Conservation (phyloP, 2,797 vertebrate genomes). For the Coreius guichenoti region DNA sequence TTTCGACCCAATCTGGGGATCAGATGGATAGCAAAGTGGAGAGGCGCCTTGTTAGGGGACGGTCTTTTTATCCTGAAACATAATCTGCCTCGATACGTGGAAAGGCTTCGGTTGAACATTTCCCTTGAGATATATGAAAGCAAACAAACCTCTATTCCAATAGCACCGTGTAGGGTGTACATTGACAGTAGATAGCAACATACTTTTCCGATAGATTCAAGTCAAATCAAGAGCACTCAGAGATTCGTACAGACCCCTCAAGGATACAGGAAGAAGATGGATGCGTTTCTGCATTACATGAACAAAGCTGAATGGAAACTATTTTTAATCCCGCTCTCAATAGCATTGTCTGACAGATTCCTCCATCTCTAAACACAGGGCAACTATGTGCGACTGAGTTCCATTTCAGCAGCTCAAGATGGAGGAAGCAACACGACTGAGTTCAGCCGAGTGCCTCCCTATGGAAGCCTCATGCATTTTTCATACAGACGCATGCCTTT, state of each 20-base stretch:
- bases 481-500: slow-evolving; percentile 72
- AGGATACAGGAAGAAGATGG: slow-evolving; percentile 33
- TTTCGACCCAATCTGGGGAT: slow-evolving; percentile 42
- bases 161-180: neutral
- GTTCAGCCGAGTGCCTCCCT: slow-evolving; percentile 39
- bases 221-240: slow-evolving; percentile 35
- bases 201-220: slow-evolving; percentile 34
- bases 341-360: slow-evolving; percentile 45
- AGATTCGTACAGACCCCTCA: slow-evolving; percentile 39
- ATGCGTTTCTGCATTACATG: slow-evolving; percentile 16
- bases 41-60: slow-evolving; percentile 39
- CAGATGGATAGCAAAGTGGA: slow-evolving; percentile 37
- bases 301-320: slow-evolving; percentile 29
- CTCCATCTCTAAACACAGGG: slow-evolving; percentile 52
- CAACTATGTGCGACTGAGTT: slow-evolving; percentile 50
- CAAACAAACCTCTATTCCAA: slow-evolving; percentile 40
- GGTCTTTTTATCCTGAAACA: slow-evolving; percentile 40
- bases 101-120: slow-evolving; percentile 39
- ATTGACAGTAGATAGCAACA: slow-evolving; percentile 18
- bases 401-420: slow-evolving; percentile 45
- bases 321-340: slow-evolving; percentile 45
- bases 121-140: slow-evolving; percentile 45
- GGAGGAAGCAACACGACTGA: slow-evolving; percentile 47
- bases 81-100: slow-evolving; percentile 39
- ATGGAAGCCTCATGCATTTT: slow-evolving; percentile 78